These are phyloP conservation scores for Drosophila cracens DNA, from an alignment of 2,888 invertebrate species.

Conservation along the genomic window DNA sequence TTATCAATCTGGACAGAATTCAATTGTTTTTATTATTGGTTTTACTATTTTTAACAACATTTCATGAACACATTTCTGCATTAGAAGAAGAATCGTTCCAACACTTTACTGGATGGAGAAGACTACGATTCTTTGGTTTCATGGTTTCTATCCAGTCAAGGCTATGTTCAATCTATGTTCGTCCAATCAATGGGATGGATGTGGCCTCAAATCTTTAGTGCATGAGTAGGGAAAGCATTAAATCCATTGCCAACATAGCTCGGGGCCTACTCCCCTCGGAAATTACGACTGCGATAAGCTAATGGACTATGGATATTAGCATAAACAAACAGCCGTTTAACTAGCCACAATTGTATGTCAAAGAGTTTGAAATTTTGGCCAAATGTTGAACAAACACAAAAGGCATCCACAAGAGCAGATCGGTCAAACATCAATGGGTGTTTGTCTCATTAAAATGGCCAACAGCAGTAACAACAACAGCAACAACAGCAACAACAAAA, in stretches of 20 bases:
- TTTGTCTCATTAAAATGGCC: constrained; percentile 27
- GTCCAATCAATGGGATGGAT: background rate
- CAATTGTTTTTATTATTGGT: background rate
- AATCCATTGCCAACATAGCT: background rate
- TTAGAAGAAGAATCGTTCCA: background rate
- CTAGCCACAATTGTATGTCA: background rate
- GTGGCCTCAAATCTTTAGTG: background rate
- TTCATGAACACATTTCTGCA: background rate
- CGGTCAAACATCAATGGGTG: constrained; percentile 20
- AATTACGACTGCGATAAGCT: background rate
- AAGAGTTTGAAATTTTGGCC: background rate
- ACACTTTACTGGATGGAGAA: background rate
- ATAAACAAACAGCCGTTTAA: background rate
- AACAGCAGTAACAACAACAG: constrained; percentile 9
- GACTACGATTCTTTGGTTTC: background rate
- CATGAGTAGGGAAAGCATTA: background rate
- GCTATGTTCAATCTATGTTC: background rate
- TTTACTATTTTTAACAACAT: background rate
- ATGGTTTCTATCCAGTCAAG: background rate
- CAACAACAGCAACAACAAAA: constrained; percentile 6
- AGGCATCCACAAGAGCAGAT: background rate
- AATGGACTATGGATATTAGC: background rate
- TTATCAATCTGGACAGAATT: background rate
- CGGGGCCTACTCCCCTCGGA: background rate
- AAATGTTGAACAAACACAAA: constrained; percentile 12